Evolutionary conservation across 2,888 invertebrate genomes (phyloP).

Genomic region (Scelioninae gen. 1): DNA sequence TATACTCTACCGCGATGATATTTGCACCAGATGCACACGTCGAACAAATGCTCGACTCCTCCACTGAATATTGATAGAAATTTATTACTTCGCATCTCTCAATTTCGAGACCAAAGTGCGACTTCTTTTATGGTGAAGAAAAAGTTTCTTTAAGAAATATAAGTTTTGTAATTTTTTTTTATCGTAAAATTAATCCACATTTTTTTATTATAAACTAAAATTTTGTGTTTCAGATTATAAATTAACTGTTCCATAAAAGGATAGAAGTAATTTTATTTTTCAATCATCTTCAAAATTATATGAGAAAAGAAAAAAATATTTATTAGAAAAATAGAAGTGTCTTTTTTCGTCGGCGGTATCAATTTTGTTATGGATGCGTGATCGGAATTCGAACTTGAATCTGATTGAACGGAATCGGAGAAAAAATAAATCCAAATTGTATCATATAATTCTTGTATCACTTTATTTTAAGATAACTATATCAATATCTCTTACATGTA

Average conservation of each 20-base stretch:
- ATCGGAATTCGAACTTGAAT: conserved; percentile 30
- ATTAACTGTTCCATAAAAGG: no score
- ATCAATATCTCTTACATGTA: conserved; percentile 71
- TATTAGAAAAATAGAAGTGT: conserved; percentile 30
- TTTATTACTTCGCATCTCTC: conserved; percentile 37
- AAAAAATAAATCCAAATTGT: conserved; percentile 37
- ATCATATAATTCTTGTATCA: conserved; percentile 68
- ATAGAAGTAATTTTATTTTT: no score
- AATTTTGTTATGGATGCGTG: conserved; percentile 45
- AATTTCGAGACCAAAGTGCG: conserved; percentile 5
- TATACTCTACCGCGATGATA: conserved; percentile 40
- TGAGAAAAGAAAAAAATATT: conserved; percentile 17
- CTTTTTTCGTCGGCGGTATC: conserved; percentile 39
- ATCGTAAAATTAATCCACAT: no score
- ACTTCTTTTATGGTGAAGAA: background rate
- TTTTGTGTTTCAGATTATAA: no score
- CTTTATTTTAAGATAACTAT: conserved; percentile 71
- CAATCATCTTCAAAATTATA: background rate
- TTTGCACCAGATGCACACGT: no score
- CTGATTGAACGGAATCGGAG: conserved; percentile 37
- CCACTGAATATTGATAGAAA: conserved; percentile 53
- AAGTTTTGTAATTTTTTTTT: no score
- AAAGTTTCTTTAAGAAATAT: background rate
- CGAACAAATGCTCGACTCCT: conserved; percentile 52
- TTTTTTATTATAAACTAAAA: no score